These are phyloP conservation scores for Dasysyrphus albostriatus DNA, from an alignment of 2,888 invertebrate species.

Conservation along the genomic window DNA sequence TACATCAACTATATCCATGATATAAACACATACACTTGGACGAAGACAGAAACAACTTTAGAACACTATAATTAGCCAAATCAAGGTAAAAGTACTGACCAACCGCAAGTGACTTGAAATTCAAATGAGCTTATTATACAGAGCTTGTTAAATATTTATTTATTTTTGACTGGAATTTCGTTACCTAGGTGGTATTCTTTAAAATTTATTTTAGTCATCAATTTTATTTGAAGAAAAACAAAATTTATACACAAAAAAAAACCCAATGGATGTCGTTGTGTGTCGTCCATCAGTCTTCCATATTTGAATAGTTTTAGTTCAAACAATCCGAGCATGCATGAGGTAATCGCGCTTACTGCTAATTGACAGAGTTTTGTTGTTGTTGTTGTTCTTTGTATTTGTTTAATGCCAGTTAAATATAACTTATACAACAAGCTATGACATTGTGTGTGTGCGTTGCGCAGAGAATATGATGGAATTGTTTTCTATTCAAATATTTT, in stretches of 20 bases:
- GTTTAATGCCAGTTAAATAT: conserved; percentile 12
- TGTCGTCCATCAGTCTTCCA: conserved; percentile 41
- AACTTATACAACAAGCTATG: conserved; percentile 13
- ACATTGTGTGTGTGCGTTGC: conserved; percentile 23
- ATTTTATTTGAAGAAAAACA: conserved; percentile 5
- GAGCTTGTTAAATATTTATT: conserved; percentile 34
- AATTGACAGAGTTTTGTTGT: conserved; percentile 20
- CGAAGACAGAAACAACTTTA: conserved; percentile 3
- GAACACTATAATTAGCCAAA: neutral
- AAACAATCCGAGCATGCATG: conserved; percentile 47
- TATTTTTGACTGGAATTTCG: conserved; percentile 33
- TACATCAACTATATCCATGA: conserved; percentile 9
- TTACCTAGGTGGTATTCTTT: conserved; percentile 30
- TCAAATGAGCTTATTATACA: conserved; percentile 40
- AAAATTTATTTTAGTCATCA: conserved; percentile 59
- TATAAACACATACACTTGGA: conserved; percentile 7
- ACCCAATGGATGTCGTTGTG: neutral
- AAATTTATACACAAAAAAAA: neutral
- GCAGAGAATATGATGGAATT: conserved; percentile 32
- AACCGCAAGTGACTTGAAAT: conserved; percentile 23
- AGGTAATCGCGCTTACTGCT: conserved; percentile 60
- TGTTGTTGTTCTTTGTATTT: neutral
- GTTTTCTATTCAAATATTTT: conserved; percentile 24
- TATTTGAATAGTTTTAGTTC: conserved; percentile 38
- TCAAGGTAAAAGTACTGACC: conserved; percentile 45